phyloP scores from a whole-genome alignment of 2,113 vertebrate species.

The Toxotes jaculatrix region DNA sequence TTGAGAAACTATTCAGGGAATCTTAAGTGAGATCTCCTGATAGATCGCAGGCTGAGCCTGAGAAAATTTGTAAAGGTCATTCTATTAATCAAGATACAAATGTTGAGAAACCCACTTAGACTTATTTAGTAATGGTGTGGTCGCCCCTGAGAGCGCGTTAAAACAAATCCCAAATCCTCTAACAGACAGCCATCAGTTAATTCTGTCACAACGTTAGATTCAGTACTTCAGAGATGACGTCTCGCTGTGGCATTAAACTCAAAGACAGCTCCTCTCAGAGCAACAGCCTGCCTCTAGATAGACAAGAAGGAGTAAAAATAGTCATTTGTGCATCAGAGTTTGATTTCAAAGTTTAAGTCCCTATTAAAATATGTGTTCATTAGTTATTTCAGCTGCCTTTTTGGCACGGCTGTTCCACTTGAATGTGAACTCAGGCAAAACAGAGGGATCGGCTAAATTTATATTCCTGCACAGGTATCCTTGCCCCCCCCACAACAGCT shows the following conservation, averaged over 20 bases:
- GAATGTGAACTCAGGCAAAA: neutral
- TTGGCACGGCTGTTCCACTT: neutral
- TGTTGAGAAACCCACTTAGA: conserved; percentile 6
- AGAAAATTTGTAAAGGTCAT: conserved; percentile 44
- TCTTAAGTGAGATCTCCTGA: conserved; percentile 41
- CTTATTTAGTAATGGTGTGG: neutral
- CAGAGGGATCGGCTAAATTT: neutral
- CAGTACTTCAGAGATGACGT: neutral
- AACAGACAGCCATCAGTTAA: neutral
- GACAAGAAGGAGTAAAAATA: too few species aligned
- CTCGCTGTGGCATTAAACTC: neutral
- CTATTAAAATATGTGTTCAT: too few species aligned
- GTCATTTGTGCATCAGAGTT: too few species aligned
- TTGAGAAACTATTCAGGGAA: conserved; percentile 55
- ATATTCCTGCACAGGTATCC: neutral
- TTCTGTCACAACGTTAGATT: neutral
- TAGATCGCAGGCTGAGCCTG: conserved; percentile 21
- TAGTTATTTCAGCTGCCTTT: neutral
- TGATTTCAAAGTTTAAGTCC: too few species aligned
- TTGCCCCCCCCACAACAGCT: neutral
- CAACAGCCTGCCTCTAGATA: too few species aligned
- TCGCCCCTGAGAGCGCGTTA: neutral
- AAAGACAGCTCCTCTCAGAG: too few species aligned
- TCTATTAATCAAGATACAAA: conserved; percentile 46
- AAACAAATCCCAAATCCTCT: conserved; percentile 3